Evolutionary conservation across 2,797 vertebrate genomes (phyloP), one percentile per base, ranked within the genome.

Genomic region (Astyanax mexicanus): DNA sequence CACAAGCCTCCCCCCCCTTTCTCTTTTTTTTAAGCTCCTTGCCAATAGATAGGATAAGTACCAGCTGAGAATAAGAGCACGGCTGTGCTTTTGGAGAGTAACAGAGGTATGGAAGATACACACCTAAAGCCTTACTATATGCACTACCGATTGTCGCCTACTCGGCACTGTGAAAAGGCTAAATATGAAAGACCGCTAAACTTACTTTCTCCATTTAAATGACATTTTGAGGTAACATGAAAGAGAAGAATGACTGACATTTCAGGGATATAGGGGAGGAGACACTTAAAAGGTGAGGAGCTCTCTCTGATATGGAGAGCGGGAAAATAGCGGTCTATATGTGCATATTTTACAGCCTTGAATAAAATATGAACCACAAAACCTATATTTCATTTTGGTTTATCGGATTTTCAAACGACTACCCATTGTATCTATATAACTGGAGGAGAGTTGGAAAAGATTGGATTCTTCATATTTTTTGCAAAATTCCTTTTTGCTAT

Each of bases 281-380:
- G 54, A 68, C 71, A 74, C 69, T 80, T 69, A 83, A 80, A 83
- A 85, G 77, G 69, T 69, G 49, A 62, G 66, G 42, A 66, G 57
- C 51, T 72, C 70, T 55, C 74, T 84, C 72, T 84, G 69, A 83
- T 81, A 81, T 51, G 67, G 42, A 74, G 72, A 77, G 71, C 51
- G 71, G 69, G 69, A 84, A 79, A 84, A 81, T 81, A 82, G 80
- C 54, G 68, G 78, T 86, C 81, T 84, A 82, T 86, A 86, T 87
- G 84, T 84, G 83, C 85, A 85, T 84, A 84, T 86, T 86, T 85
- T 77, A 75, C 61, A 62, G 67, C 42, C 21, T 68, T 78, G 81
- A 66, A 66, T 81, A 27, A 55, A 78, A 81, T 68, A 78, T 71
- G 45, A 72, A 77, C 75, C 61, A 54, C 40, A 61, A 75, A 69